A percentile compares a stretch with the other conserved stretches of the same genome.
These are phyloP conservation scores for Carassius gibelio DNA, from an alignment of 2,113 vertebrate species.

Conservation along the genomic window DNA sequence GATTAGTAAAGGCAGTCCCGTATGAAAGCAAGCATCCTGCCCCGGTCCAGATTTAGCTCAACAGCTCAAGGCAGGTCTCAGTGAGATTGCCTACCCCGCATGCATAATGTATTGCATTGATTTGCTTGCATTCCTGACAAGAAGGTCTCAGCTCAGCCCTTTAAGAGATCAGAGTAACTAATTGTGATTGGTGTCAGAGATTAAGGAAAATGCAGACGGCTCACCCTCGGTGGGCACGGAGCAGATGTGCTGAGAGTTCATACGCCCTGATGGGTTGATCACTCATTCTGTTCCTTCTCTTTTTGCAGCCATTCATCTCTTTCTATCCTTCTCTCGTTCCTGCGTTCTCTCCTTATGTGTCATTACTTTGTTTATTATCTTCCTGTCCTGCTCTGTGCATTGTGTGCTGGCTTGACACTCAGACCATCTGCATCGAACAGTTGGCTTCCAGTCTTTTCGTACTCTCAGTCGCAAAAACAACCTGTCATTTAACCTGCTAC, in stretches of 20 bases:
- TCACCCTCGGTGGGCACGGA: constrained; percentile 62
- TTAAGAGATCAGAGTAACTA: constrained; percentile 70
- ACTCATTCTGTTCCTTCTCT: constrained; percentile 39
- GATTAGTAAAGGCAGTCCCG: constrained; percentile 3
- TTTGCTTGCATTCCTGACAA: constrained; percentile 66
- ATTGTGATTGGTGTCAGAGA: constrained; percentile 77
- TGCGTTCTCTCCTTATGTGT: constrained; percentile 6
- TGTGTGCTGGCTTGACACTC: constrained; percentile 64
- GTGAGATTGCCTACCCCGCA: constrained; percentile 56
- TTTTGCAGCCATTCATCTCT: constrained; percentile 56
- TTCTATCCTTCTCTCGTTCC: constrained; percentile 3
- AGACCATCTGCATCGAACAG: constrained; percentile 72
- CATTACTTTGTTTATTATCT: constrained; percentile 19
- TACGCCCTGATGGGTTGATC: constrained; percentile 67
- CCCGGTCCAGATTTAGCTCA: constrained; percentile 46
- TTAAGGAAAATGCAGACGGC: constrained; percentile 68
- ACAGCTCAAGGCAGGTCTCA: constrained; percentile 52
- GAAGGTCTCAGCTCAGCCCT: constrained; percentile 53
- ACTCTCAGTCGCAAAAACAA: constrained; percentile 43
- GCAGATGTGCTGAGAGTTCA: constrained; percentile 67
- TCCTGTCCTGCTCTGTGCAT: constrained; percentile 52
- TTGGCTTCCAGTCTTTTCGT: constrained; percentile 51
- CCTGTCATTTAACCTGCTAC: neutral
- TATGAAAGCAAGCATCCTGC: constrained; percentile 40
- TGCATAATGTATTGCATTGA: constrained; percentile 74